Evolutionary conservation across 2,797 vertebrate species (phyloP), one percentile per base, ranked within the genome.

Genomic region (Epinephelus coioides): DNA sequence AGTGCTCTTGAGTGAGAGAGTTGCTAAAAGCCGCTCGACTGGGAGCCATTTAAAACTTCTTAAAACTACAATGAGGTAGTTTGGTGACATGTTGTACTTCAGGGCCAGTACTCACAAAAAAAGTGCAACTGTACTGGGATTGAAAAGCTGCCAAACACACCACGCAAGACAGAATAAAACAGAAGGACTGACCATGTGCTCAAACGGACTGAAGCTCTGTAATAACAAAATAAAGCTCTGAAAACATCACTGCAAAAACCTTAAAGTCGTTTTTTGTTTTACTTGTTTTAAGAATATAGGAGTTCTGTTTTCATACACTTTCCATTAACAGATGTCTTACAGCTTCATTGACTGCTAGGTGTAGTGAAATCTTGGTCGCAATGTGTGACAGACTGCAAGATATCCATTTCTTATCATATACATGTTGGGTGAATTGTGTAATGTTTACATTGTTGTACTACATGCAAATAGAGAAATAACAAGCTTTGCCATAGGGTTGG

Each of bases 1-100:
- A 60, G n/a, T n/a, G 72, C 53, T 40, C 19, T 15, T 47, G 40
- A 47, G 47, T 40, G 34, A 34, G 34, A 44, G 4, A 56, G 38
- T 11, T 30, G 53, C 27, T 74, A n/a, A 66, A 62, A 74, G 43
- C 61, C 1, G 25, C 30, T 25, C 21, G 5, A 43, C 12, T 27
- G 44, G 25, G 49, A 69, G 46, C 49, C 49, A 25, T 53, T 59
- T 72, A 5, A 70, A 60, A 60, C 68, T 51, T 46, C 30, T 40
- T 11, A 54, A 23, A 60, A 46, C 23, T 38, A 70, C 30, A 38
- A 13, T 2, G 19, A 69, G 44, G 55, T 19, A 46, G 14, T 50
- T 61, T 54, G 11, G 38, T 61, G 73, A 69, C 56, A 47, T 47
- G 19, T 34, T 68, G 73, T 14, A 44, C 14, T 23, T 46, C 1